These are phyloP conservation scores for Morus bassanus DNA, from an alignment of 2,797 vertebrate genomes.

Conservation along the genomic window DNA sequence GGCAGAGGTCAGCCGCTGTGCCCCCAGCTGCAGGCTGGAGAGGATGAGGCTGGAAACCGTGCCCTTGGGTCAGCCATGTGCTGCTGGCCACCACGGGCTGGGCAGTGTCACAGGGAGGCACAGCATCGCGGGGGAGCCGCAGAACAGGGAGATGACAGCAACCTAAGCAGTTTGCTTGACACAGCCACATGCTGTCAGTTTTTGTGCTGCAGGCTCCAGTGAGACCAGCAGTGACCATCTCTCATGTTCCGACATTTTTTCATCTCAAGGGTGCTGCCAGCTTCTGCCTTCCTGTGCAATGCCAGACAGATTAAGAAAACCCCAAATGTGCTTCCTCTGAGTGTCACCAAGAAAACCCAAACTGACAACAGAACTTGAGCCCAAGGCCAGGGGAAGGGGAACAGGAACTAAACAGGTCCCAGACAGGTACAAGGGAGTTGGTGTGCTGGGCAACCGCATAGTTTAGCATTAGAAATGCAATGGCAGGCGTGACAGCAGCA, in stretches of 20 bases:
- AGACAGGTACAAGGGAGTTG: not conserved
- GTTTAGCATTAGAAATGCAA: not conserved
- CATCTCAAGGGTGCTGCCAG: not conserved
- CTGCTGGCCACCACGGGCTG: not conserved
- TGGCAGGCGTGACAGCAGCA: not conserved
- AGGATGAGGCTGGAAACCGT: not conserved
- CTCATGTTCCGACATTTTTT: not conserved
- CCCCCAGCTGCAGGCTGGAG: not conserved
- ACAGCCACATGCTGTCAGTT: not conserved
- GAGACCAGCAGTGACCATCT: not conserved
- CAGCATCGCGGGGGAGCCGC: not conserved
- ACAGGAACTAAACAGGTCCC: not conserved
- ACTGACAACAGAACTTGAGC: not conserved
- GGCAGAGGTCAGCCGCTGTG: not conserved
- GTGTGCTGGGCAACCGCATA: fast-evolving
- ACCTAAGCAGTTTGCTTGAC: not conserved
- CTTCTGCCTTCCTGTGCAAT: not conserved
- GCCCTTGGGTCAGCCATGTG: not conserved
- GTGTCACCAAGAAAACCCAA: not conserved
- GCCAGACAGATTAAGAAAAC: not conserved
- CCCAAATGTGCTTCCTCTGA: not conserved
- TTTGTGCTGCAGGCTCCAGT: not conserved
- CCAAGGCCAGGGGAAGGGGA: not conserved
- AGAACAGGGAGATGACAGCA: not conserved
- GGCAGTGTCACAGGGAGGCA: not conserved